Evolutionary conservation across 2,113 vertebrate genomes (phyloP).

Genomic region (Verasper variegatus): DNA sequence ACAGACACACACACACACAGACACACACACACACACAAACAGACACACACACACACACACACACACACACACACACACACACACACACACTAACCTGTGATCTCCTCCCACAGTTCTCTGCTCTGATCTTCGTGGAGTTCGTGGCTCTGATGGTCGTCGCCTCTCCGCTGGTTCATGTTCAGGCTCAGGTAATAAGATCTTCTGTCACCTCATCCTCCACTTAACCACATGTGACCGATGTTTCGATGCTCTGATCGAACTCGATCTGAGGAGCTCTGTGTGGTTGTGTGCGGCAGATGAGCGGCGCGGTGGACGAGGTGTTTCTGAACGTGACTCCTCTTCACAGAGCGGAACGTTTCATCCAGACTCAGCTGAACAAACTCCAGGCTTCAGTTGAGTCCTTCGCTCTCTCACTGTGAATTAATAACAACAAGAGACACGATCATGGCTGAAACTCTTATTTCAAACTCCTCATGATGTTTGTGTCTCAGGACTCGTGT

Average conservation of each 20-base stretch:
- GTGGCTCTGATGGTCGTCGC: slow-evolving; percentile 71
- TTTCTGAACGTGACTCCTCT: slow-evolving; percentile 69
- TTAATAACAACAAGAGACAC: too few relatives aligned
- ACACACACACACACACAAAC: slow-evolving; percentile 11
- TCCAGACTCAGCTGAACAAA: slow-evolving; percentile 59
- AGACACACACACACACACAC: slow-evolving; percentile 6
- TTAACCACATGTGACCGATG: too few relatives aligned
- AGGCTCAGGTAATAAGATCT: slow-evolving; percentile 49
- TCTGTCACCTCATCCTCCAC: too few relatives aligned
- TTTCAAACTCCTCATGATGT: not conserved
- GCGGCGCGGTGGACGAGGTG: slow-evolving; percentile 53
- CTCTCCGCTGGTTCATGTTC: slow-evolving; percentile 65
- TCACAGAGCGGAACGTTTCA: slow-evolving; percentile 15
- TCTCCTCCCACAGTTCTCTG: slow-evolving; percentile 56
- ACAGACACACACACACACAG: not conserved
- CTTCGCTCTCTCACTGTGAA: too few relatives aligned
- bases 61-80: slow-evolving; percentile 8
- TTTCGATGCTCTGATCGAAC: too few relatives aligned
- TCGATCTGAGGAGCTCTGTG: too few relatives aligned
- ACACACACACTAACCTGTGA: slow-evolving; percentile 8
- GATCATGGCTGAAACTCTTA: too few relatives aligned
- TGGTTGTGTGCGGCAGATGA: slow-evolving; percentile 50
- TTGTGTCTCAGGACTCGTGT: slow-evolving; percentile 59
- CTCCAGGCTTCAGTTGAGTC: slow-evolving; percentile 56
- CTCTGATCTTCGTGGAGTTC: slow-evolving; percentile 69